phyloP scores from a whole-genome alignment of 1,140 invertebrate species.

The Pygmarrhopalites habei region DNA sequence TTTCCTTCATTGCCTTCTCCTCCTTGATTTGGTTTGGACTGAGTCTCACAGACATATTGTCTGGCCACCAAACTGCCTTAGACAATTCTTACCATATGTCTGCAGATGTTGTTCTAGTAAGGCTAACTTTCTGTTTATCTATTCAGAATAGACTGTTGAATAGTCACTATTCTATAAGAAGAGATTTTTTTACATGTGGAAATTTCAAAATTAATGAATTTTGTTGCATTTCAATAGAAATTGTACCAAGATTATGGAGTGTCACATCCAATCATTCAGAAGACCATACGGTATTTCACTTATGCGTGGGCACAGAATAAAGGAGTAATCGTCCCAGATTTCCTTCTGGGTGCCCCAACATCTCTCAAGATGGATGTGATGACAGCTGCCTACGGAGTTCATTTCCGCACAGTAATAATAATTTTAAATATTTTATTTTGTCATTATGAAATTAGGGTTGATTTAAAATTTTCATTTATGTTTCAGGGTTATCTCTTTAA shows the following conservation, averaged over 20 bases:
- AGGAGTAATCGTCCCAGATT: constrained; percentile 15
- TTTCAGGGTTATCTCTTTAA: constrained; percentile 15
- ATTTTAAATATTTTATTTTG: not conserved
- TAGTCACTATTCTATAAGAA: not conserved
- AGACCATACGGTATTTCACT: constrained; percentile 7
- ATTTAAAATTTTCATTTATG: not conserved
- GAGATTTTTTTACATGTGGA: not conserved
- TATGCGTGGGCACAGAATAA: constrained; percentile 19
- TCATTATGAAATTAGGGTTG: not conserved
- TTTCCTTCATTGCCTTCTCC: constrained; percentile 10
- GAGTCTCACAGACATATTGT: constrained; percentile 14
- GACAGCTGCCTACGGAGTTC: constrained; percentile 6
- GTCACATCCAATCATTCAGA: not conserved
- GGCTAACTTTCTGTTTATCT: not conserved
- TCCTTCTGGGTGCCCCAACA: constrained; percentile 7
- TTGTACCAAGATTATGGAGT: constrained; percentile 20
- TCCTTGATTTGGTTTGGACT: constrained; percentile 19
- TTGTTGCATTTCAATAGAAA: no score
- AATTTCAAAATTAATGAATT: not conserved
- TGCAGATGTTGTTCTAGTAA: constrained; percentile 18
- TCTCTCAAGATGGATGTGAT: constrained; percentile 11
- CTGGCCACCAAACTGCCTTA: constrained; percentile 5
- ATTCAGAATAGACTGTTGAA: not conserved
- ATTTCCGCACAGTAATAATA: constrained; percentile 5
- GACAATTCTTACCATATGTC: constrained; percentile 13